phyloP scores from a whole-genome alignment of 2,888 invertebrate genomes.

The Ephialtes manifestator region DNA sequence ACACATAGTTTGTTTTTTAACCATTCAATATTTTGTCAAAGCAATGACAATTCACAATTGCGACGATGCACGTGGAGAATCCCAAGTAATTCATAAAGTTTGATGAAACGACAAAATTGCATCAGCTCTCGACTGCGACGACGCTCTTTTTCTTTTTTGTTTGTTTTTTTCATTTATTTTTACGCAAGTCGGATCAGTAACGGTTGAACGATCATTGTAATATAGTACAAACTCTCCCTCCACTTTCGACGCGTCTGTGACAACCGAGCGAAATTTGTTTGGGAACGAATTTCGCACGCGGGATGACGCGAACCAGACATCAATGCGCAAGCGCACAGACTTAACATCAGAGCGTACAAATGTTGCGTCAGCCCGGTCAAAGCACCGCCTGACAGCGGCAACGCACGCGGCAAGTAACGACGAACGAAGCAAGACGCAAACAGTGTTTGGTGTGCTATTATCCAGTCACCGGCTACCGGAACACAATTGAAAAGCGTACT shows the following conservation, averaged over 20 bases:
- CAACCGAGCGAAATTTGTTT: not conserved
- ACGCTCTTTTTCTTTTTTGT: too few relatives aligned
- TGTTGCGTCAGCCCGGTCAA: slow-evolving; percentile 52
- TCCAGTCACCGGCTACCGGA: slow-evolving; percentile 25
- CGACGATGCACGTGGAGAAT: not conserved
- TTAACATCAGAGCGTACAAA: slow-evolving; percentile 45
- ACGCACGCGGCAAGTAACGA: not conserved
- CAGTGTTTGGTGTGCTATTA: not conserved
- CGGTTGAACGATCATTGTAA: not conserved
- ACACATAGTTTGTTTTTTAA: too few relatives aligned
- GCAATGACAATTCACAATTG: not conserved
- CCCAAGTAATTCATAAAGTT: not conserved
- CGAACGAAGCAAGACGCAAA: not conserved
- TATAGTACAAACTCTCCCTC: not conserved
- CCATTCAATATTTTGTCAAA: too few relatives aligned
- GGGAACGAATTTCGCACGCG: not conserved
- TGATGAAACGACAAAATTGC: not conserved
- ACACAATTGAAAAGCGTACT: slow-evolving; percentile 33
- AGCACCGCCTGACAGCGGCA: slow-evolving; percentile 20
- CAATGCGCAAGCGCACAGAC: not conserved
- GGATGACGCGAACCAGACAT: not conserved
- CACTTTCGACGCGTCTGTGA: not conserved
- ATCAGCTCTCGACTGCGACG: not conserved
- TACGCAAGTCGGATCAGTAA: not conserved
- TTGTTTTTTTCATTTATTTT: not conserved